Evolutionary conservation across 2,888 invertebrate species (phyloP), one percentile per base, ranked within the genome.

Genomic region (Philaethria dido): DNA sequence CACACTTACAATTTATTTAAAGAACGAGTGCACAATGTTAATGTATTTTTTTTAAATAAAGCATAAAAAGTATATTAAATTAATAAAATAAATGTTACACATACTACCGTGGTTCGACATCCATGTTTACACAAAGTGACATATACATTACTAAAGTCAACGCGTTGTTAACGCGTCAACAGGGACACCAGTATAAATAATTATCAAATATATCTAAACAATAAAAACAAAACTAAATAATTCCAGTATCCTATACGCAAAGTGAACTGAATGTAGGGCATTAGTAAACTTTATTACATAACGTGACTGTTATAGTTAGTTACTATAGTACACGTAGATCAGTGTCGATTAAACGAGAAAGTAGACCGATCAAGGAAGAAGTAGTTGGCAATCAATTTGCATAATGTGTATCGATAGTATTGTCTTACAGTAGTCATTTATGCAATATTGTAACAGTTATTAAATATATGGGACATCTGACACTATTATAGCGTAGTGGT

Each of bases 291-390:
- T 33, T 33, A 60, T 60, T 60, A 60, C 60, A 45, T 60, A 60
- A 60, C 60, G 45, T 29, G 2, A 33, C 44, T 29, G 29, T 29
- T 45, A 18, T 29, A 45, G 45, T 47, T 47, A 33, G 18, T 45
- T 60, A 45, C 60, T 44, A 60, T 18, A 50, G 14, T 36, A 20
- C 33, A 62, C 29, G 20, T 59, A 65, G 57, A 48, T 52, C 52
- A 33, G 59, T 68, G 64, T 64, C 47, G 68, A 64, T 68, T 68
- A 68, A 68, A 65, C 55, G 55, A 68, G 73, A 73, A 73, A 73
- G 72, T 72, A 54, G 70, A 67, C 62, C 66, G 61, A 70, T 71
- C 66, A 68, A 73, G 73, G 73, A 73, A 73, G 73, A 71, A 64
- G 59, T 66, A 50, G 55, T 25, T 62, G 50, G 42, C 42, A 60